Percentiles rank a stretch among this genome's conserved stretches.
phyloP scores from a whole-genome alignment of 2,888 invertebrate genomes.

The Encarsia formosa region DNA sequence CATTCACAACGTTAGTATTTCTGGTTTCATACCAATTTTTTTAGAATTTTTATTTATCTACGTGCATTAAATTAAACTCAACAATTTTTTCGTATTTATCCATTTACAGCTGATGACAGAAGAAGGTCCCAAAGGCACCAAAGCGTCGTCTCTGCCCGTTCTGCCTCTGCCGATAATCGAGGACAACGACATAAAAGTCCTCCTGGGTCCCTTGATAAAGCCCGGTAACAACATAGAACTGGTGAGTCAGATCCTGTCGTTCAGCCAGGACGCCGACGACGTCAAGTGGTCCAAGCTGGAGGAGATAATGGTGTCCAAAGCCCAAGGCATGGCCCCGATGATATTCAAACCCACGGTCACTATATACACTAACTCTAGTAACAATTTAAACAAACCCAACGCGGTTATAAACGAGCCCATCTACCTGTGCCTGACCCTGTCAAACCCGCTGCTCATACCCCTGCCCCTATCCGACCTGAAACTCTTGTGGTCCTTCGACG shows the following conservation, averaged over 20 bases:
- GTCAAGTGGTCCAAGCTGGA: slow-evolving; percentile 70
- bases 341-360: slow-evolving; percentile 76
- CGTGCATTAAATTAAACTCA: neutral
- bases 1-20: slow-evolving; percentile 68
- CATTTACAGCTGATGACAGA: slow-evolving; percentile 40
- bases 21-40: neutral
- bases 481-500: slow-evolving; percentile 68
- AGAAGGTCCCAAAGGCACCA: too few relatives aligned
- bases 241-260: slow-evolving; percentile 43
- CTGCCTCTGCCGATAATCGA: slow-evolving; percentile 74
- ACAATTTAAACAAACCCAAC: slow-evolving; percentile 63
- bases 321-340: slow-evolving; percentile 65
- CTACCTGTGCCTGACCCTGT: slow-evolving; percentile 70
- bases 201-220: slow-evolving; percentile 61
- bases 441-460: slow-evolving; percentile 72
- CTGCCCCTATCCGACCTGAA: slow-evolving; percentile 67
- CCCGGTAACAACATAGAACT: slow-evolving; percentile 52
- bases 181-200: slow-evolving; percentile 65
- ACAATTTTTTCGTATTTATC: neutral
- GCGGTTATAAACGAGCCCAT: slow-evolving; percentile 80
- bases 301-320: slow-evolving; percentile 70
- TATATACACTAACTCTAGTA: slow-evolving; percentile 65
- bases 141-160: slow-evolving; percentile 58
- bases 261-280: slow-evolving; percentile 50
- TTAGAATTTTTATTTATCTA: neutral